phyloP scores from a whole-genome alignment of 2,113 vertebrate genomes.

The Phaetusa simplex region DNA sequence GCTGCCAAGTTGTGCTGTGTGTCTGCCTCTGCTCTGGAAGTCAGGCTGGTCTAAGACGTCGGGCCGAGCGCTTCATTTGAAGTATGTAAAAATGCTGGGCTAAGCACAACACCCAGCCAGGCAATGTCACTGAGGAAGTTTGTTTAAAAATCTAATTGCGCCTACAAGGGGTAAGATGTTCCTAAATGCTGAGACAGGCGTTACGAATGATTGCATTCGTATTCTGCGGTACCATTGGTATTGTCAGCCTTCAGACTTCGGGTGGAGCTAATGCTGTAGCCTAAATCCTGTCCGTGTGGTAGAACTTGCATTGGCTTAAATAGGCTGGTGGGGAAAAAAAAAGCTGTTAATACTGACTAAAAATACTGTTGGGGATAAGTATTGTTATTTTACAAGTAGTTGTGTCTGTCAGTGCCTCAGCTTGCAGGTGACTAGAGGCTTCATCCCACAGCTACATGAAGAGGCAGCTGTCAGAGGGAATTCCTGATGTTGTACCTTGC shows the following conservation, averaged over 20 bases:
- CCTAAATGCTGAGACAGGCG: background rate
- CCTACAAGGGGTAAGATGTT: background rate
- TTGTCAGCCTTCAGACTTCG: background rate
- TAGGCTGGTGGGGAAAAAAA: background rate
- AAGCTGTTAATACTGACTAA: background rate
- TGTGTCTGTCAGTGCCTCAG: background rate
- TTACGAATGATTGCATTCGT: rapidly evolving
- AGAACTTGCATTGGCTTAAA: background rate
- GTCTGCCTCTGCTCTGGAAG: background rate
- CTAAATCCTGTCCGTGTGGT: rapidly evolving
- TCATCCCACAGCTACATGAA: background rate
- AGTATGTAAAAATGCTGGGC: background rate
- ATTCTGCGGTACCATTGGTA: background rate
- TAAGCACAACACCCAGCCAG: background rate
- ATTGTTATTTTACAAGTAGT: too few relatives aligned
- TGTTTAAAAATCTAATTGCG: background rate
- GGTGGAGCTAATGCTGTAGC: background rate
- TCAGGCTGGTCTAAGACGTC: background rate
- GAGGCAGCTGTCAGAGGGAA: background rate
- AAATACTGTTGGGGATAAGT: background rate
- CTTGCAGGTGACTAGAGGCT: background rate
- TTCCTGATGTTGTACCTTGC: background rate
- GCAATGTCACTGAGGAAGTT: background rate
- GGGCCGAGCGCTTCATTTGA: background rate
- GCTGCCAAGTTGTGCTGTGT: background rate